These are phyloP conservation scores for Carlito syrichta DNA, from an alignment of 2,113 vertebrate genomes.

Conservation along the genomic window DNA sequence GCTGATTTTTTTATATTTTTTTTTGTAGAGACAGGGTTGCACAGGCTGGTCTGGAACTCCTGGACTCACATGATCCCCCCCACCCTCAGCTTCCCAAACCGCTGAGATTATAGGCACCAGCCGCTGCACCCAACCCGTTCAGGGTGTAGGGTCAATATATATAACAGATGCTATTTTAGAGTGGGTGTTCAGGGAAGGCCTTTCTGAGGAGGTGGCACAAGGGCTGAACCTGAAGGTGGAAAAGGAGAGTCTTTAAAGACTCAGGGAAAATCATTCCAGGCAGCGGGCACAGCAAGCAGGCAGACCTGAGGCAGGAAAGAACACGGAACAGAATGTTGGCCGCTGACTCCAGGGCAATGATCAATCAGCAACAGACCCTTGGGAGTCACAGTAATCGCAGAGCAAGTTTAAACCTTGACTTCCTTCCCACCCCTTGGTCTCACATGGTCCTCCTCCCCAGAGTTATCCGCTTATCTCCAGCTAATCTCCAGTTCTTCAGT, in stretches of 20 bases:
- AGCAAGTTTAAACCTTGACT: background rate
- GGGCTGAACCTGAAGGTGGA: background rate
- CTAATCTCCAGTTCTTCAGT: background rate
- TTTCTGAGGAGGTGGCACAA: background rate
- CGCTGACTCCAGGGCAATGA: fast-evolving
- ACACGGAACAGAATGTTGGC: background rate
- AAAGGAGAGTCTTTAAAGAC: background rate
- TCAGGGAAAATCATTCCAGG: background rate
- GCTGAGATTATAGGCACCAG: too few species aligned
- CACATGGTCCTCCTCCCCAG: background rate
- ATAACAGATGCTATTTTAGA: background rate
- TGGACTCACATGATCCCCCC: too few species aligned
- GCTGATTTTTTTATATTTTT: too few species aligned
- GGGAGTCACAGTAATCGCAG: background rate
- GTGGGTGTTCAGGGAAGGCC: background rate
- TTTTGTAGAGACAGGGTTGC: too few species aligned
- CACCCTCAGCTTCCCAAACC: too few species aligned
- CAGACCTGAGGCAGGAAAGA: background rate
- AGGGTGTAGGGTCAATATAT: background rate
- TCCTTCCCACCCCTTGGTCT: background rate
- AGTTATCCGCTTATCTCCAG: background rate
- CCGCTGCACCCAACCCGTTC: too few species aligned
- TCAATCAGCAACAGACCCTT: background rate
- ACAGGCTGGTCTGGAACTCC: too few species aligned
- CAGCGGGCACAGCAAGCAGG: background rate